These are phyloP conservation scores for Proterorhinus semilunaris DNA, from an alignment of 2,113 vertebrate species.

Conservation along the genomic window DNA sequence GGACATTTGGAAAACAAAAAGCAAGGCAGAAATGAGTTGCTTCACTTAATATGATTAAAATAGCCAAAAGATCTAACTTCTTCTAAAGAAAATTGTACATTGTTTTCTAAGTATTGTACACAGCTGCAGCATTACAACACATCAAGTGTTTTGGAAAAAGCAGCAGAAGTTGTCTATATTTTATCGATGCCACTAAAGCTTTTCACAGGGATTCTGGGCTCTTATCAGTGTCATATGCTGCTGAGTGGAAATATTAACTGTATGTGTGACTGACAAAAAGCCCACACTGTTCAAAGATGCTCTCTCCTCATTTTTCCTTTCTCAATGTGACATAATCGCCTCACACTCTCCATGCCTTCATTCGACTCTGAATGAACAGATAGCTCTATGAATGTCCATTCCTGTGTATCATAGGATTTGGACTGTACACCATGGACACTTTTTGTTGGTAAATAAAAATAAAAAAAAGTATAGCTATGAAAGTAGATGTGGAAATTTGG, in stretches of 20 bases:
- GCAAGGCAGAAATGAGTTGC: too few relatives aligned
- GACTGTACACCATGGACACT: too few relatives aligned
- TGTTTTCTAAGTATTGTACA: neutral
- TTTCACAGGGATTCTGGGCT: conserved; percentile 1
- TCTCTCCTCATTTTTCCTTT: conserved; percentile 16
- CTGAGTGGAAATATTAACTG: conserved; percentile 5
- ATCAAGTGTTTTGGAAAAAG: neutral
- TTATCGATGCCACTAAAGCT: conserved; percentile 4
- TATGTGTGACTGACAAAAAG: conserved; percentile 19
- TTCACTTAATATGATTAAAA: too few relatives aligned
- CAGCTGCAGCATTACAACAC: conserved; percentile 11
- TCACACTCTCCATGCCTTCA: conserved; percentile 23
- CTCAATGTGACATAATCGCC: conserved; percentile 16
- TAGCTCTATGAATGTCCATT: neutral
- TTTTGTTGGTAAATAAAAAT: too few relatives aligned
- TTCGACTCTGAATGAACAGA: conserved; percentile 18
- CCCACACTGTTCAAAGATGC: conserved; percentile 18
- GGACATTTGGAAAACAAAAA: too few relatives aligned
- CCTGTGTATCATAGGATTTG: too few relatives aligned
- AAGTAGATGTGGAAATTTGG: neutral
- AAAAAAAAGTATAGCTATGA: too few relatives aligned
- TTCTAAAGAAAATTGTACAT: neutral
- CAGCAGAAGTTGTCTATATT: neutral
- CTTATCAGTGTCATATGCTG: conserved; percentile 13
- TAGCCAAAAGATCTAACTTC: too few relatives aligned